Conservation (phyloP, 1,140 invertebrate species). For the Pseudobourletiella spinata region DNA sequence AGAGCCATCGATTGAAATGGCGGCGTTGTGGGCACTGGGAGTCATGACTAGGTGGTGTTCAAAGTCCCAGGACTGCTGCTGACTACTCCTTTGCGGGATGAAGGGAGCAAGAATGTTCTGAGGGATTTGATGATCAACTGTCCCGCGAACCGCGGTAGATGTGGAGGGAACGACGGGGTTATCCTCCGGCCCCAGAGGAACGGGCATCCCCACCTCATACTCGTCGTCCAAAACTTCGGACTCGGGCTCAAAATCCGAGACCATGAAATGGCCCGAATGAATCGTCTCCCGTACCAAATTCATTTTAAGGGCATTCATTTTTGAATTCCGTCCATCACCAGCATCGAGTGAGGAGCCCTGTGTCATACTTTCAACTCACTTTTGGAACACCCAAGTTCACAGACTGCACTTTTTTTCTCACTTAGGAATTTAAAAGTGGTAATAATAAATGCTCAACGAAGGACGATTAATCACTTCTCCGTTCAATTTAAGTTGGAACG, state of each 20-base stretch:
- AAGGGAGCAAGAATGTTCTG: background rate
- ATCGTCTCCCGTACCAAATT: constrained; percentile 57
- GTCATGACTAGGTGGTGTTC: background rate
- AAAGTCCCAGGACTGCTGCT: background rate
- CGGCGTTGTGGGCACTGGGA: constrained; percentile 41
- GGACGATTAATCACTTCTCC: too few relatives aligned
- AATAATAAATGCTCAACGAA: too few relatives aligned
- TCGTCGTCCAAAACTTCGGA: constrained; percentile 83
- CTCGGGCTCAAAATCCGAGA: constrained; percentile 77
- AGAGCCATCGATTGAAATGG: constrained; percentile 81
- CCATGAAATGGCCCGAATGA: constrained; percentile 97
- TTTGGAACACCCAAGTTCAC: too few relatives aligned
- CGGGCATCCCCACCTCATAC: constrained; percentile 64
- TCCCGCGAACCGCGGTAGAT: background rate
- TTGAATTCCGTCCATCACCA: constrained; percentile 5
- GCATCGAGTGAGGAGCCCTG: constrained; percentile 8
- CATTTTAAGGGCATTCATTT: constrained; percentile 13
- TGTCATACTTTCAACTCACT: constrained; percentile 14
- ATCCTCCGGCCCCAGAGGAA: constrained; percentile 54
- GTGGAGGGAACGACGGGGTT: too few relatives aligned
- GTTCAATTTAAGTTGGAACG: too few relatives aligned
- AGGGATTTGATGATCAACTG: background rate
- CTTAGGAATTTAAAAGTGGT: too few relatives aligned
- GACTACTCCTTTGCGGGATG: background rate
- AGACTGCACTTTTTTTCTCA: too few relatives aligned